phyloP scores from a whole-genome alignment of 2,888 invertebrate species.

The Tuta absoluta region DNA sequence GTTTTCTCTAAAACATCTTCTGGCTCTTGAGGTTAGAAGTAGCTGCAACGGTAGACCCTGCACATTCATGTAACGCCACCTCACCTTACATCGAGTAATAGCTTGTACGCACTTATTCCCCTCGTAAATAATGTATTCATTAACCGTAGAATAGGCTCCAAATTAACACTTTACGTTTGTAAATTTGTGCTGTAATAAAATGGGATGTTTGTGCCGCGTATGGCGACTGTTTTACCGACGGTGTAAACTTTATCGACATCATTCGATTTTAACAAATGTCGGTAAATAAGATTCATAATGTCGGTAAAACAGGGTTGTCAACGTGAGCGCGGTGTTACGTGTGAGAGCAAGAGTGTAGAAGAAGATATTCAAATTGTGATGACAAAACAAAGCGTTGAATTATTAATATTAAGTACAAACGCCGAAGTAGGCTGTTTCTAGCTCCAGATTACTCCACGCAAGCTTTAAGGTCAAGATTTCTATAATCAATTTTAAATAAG shows the following conservation, averaged over 20 bases:
- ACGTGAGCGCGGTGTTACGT: background rate
- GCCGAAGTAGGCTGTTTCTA: too few relatives aligned
- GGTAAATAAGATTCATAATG: background rate
- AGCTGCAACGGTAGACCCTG: constrained; percentile 29
- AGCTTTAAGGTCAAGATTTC: too few relatives aligned
- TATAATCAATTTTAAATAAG: too few relatives aligned
- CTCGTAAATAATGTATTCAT: constrained; percentile 73
- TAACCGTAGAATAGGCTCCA: background rate
- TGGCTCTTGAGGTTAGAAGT: background rate
- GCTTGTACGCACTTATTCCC: constrained; percentile 7
- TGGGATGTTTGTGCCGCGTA: background rate
- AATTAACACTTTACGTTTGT: background rate
- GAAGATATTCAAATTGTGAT: background rate
- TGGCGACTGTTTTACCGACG: background rate
- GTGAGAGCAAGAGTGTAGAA: too few relatives aligned
- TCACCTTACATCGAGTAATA: constrained; percentile 17
- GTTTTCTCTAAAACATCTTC: too few relatives aligned
- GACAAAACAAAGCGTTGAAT: background rate
- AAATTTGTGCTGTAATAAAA: background rate
- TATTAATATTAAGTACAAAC: too few relatives aligned
- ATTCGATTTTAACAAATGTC: background rate
- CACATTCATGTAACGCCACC: constrained; percentile 24
- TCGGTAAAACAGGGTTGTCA: background rate
- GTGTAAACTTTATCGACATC: background rate
- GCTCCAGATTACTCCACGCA: too few relatives aligned